Base-by-base conservation (phyloP, 2,888 invertebrate species). In the Limnephilus rhombicus region DNA sequence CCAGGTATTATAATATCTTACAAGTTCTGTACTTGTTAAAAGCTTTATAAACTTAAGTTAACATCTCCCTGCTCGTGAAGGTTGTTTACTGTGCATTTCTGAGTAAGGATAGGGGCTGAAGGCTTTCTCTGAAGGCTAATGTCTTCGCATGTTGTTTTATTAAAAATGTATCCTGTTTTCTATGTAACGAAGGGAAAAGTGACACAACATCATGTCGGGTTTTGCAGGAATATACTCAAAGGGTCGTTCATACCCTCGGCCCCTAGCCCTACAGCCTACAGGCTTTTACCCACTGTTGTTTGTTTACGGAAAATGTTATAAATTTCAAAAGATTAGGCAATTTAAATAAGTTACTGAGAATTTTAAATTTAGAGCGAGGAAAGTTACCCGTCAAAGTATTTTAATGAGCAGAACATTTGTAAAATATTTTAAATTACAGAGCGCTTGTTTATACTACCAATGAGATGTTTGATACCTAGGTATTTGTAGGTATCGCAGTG, bases 31-130 rank as follows among this genome's bases (percentile, higher is more conserved):
- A 34, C 68, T 68, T 53, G 87, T 87, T 87, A 87, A 87, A 87
- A 87, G 87, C 87, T 87, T 87, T 87, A 13, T 34, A 87, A 87
- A 68, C 87, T 87, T 87, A 53, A 53, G 68, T 34, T 24, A 68
- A 34, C 34, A 29, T 87, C 34, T 68, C 53, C 31, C 34, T 34
- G 87, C 53, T 15, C 53, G 31, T 87, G 87, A 31, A 31, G 34
- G 53, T 68, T 34, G 68, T 87, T 87, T 53, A 87, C 68, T 24
- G 53, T 68, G 53, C 87, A 87, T 87, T 87, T 87, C 87, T 53
- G 68, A 87, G 87, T 68, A 68, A 41, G 24, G 34, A 12, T n/a
- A 2, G 31, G 68, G 68, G 68, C n/a, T 34, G 87, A 53, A 87
- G 68, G 53, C 87, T 34, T 53, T 68, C 53, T 34, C 29, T 37